Evolutionary conservation across 2,888 invertebrate genomes (phyloP).

Genomic region (Antheraea yamamai): DNA sequence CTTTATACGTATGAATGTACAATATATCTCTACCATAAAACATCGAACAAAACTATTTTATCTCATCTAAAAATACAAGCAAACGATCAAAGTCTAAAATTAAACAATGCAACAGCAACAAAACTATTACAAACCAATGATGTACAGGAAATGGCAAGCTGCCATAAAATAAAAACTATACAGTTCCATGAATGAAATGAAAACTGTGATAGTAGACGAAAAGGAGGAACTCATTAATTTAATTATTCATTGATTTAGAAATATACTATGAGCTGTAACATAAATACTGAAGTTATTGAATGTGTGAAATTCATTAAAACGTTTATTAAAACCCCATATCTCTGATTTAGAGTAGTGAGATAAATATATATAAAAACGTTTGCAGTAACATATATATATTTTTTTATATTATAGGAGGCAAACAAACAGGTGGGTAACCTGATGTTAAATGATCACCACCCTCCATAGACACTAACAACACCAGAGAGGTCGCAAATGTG

Average conservation of each 20-base stretch:
- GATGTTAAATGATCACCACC: too few relatives aligned
- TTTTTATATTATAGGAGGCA: too few relatives aligned
- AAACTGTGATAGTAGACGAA: constrained; percentile 1
- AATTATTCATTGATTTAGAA: not conserved
- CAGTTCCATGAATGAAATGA: constrained; percentile 15
- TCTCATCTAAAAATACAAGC: constrained; percentile 4
- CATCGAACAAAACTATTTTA: constrained; percentile 1
- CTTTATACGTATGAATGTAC: not conserved
- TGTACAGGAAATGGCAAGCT: constrained; percentile 43
- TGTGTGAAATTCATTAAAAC: too few relatives aligned
- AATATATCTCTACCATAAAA: not conserved
- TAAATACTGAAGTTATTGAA: too few relatives aligned
- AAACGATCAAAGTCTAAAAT: constrained; percentile 4
- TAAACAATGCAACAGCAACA: constrained; percentile 18
- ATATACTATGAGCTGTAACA: not conserved
- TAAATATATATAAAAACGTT: too few relatives aligned
- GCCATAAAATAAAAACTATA: constrained; percentile 28
- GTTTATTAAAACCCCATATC: too few relatives aligned
- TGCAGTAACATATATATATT: too few relatives aligned
- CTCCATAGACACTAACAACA: too few relatives aligned
- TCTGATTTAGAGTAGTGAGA: too few relatives aligned
- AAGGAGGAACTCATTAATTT: not conserved
- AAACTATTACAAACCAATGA: constrained; percentile 20
- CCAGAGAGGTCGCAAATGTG: too few relatives aligned
- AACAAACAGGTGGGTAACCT: too few relatives aligned